Evolutionary conservation across 53 echinoderm and acorn worm species (phyloP), one percentile per base, ranked within the genome.

Genomic region (Antedon mediterranea): DNA sequence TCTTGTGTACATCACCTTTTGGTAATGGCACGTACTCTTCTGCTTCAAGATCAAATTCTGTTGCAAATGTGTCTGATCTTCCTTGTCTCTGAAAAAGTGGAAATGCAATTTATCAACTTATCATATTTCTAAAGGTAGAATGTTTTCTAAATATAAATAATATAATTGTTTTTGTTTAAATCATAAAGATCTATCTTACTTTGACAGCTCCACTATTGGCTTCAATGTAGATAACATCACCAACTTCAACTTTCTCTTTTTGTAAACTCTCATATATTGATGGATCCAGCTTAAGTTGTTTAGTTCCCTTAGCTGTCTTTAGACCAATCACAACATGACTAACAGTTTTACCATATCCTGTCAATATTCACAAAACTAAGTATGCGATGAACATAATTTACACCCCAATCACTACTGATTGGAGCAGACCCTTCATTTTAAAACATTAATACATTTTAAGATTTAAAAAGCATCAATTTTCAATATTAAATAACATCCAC

Each of bases 1-100:
- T 98, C 86, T 98, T 98, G 82, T 98, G 98, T 32, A 98, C 98
- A 72, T 98, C 98, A 81, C 98, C 98, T 73, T 98, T 98, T 20
- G 98, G 98, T 32, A 98, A 75, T n/a, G 98, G 98, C 6, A 98
- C 98, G 74, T 98, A 98, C 79, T 98, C 98, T 71, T 98, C 98
- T 29, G 98, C 98, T 74, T 98, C 98, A 31, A 98, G 83, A 73
- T 98, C 98, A 92, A 98, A 98, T 75, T 98, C 98, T 37, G 98
- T 98, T 31, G 98, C 92, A 82, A 93, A 98, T 7, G 98, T 98
- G 72, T 98, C 98, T 34, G 98, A 98, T 83, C 98, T 85, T 28
- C 98, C 98, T 98, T 98, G 98, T 77, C 98, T 90, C 98, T 98
- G 86, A 15, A 74, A 32, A 72, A 44, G 0, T 23, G 32, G 32